These are phyloP conservation scores for Brachionus angularis DNA, from an alignment of 1,140 invertebrate species.

Conservation along the genomic window DNA sequence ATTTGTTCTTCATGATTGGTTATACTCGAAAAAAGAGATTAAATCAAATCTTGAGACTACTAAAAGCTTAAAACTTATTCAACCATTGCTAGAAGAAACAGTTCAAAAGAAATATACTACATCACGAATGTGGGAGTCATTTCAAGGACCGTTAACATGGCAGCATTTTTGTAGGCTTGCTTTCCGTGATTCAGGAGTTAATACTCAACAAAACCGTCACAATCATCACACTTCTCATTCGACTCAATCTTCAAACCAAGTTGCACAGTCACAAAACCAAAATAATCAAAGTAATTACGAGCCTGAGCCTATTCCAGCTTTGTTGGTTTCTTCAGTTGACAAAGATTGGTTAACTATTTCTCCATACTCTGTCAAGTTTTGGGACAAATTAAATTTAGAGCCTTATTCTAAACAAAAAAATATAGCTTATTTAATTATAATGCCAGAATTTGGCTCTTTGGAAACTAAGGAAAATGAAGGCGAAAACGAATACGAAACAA, in stretches of 20 bases:
- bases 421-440: conserved; percentile 85
- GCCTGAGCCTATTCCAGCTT: conserved; percentile 82
- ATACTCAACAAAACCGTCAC: conserved; percentile 23
- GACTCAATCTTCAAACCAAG: too few relatives aligned
- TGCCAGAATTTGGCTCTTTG: conserved; percentile 82
- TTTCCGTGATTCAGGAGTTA: neutral
- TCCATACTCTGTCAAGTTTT: conserved; percentile 75
- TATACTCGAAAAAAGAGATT: conserved; percentile 14
- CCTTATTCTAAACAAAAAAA: conserved; percentile 87
- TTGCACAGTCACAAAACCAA: neutral
- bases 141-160: conserved; percentile 34
- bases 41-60: conserved; percentile 43
- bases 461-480: neutral
- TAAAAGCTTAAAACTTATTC: conserved; percentile 70
- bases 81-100: conserved; percentile 86
- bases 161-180: conserved; percentile 40
- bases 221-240: too few relatives aligned
- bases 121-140: conserved; percentile 64
- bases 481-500: neutral
- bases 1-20: conserved; percentile 28
- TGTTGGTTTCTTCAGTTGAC: conserved; percentile 74
- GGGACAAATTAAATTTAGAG: conserved; percentile 82
- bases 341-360: conserved; percentile 88
- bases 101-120: conserved; percentile 86
- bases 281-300: conserved; percentile 80